Base-by-base conservation (phyloP, 2,888 invertebrate genomes). In the Leptogaster cylindrica region DNA sequence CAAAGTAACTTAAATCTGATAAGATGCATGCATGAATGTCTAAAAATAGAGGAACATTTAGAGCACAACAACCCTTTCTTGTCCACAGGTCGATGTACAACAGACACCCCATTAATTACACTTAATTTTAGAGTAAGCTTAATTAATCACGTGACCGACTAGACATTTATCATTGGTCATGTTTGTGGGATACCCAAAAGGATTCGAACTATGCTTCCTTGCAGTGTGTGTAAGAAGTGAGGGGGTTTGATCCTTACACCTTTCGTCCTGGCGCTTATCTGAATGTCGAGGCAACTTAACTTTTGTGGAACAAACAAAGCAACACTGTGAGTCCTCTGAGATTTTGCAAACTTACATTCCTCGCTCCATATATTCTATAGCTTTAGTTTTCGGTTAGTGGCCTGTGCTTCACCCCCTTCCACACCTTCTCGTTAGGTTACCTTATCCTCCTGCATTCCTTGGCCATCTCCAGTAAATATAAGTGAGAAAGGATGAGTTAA, bases 81-180 rank as follows among this genome's bases (percentile, higher is more conserved):
- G 20, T 18, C 20, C 18, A 39, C 23, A 39, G 20, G 58, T 27
- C 41, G 58, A 41, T 41, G 27, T 27, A 25, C 66, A n/a, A 68
- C 65, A 65, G 65, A 65, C 48, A 68, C 65, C 58, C 68, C 65
- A 68, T 68, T 68, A 68, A 68, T 68, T 68, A 68, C 66, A 65
- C 68, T 68, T 66, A 68, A 68, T 68, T 68, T 68, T 68, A 68
- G 66, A 68, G 68, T 61, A 51, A 50, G 68, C 68, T 68, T 65
- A 68, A 68, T 68, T 68, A 68, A 68, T 68, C 68, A 68, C 68
- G 44, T 68, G 65, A 68, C 68, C 66, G 65, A 61, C 68, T 65
- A 65, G 68, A 68, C 68, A 68, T 68, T 68, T 68, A 68, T 68
- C 65, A 68, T 68, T 68, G 68, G 68, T 68, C 65, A 68, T 68